Evolutionary conservation across 2,888 invertebrate species (phyloP).

Genomic region (Chelonus formosanus): DNA sequence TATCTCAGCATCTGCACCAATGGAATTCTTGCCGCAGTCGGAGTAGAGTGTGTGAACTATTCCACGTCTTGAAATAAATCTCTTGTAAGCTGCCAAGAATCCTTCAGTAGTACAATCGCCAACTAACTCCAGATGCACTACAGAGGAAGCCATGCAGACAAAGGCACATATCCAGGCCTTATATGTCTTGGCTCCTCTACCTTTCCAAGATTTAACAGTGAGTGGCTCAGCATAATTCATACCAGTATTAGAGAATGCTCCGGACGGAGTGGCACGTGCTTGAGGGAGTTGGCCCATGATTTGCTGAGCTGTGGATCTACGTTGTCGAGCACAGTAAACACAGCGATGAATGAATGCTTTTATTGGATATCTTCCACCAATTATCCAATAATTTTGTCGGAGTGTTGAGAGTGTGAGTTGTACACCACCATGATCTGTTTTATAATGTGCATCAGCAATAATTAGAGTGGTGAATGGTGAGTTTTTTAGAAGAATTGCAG

Average conservation of each 20-base stretch:
- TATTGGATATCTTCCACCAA: neutral
- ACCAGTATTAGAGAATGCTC: conserved; percentile 40
- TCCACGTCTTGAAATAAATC: no score
- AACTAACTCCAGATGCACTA: conserved; percentile 41
- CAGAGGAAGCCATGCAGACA: conserved; percentile 41
- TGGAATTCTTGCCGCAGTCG: conserved; percentile 45
- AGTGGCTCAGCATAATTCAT: conserved; percentile 34
- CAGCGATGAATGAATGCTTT: conserved; percentile 33
- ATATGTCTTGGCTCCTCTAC: conserved; percentile 14
- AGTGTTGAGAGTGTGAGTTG: neutral
- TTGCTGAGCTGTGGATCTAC: no score
- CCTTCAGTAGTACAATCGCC: no score
- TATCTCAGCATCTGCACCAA: conserved; percentile 39
- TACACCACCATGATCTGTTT: neutral
- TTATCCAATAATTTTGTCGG: neutral
- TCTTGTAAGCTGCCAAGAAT: no score
- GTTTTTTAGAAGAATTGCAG: no score
- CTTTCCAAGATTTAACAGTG: conserved; percentile 6
- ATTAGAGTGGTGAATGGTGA: neutral
- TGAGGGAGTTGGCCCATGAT: conserved; percentile 47
- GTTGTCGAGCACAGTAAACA: conserved; percentile 38
- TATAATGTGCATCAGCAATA: neutral
- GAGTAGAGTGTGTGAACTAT: conserved; percentile 29
- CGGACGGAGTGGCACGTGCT: conserved; percentile 38
- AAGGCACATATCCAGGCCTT: conserved; percentile 41